These are phyloP conservation scores for Neoarius graeffei DNA, from an alignment of 2,113 vertebrate species.

Conservation along the genomic window DNA sequence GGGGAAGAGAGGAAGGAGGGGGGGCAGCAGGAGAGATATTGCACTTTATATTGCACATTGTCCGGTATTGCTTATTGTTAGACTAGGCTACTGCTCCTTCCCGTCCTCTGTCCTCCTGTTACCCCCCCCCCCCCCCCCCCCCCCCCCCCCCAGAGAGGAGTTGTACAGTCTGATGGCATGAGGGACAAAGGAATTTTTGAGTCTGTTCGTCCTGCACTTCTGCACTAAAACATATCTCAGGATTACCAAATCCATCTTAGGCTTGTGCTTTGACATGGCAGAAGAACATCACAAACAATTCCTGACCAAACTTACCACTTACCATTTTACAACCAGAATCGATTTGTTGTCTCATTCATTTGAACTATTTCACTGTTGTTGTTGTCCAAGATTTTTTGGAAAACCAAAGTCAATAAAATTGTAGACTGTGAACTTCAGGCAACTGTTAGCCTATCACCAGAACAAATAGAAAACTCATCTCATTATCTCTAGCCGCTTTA, in stretches of 20 bases:
- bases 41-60: no score
- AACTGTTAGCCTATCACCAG: not conserved
- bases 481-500: no score
- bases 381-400: not conserved
- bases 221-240: not conserved
- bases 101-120: no score
- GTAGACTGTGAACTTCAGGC: not conserved
- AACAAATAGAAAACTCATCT: not conserved
- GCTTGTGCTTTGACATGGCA: not conserved
- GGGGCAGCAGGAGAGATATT: no score
- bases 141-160: no score
- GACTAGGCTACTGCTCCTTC: no score
- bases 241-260: not conserved
- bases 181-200: no score
- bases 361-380: not conserved
- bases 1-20: no score
- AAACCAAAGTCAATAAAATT: not conserved
- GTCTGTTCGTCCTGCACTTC: no score
- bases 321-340: not conserved
- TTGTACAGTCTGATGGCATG: no score
- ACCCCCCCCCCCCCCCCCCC: no score
- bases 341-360: not conserved
- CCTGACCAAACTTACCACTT: not conserved
- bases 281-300: not conserved
- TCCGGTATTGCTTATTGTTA: no score